These are phyloP conservation scores for Achatina immaculata DNA, from an alignment of 1,140 invertebrate genomes.

Conservation along the genomic window DNA sequence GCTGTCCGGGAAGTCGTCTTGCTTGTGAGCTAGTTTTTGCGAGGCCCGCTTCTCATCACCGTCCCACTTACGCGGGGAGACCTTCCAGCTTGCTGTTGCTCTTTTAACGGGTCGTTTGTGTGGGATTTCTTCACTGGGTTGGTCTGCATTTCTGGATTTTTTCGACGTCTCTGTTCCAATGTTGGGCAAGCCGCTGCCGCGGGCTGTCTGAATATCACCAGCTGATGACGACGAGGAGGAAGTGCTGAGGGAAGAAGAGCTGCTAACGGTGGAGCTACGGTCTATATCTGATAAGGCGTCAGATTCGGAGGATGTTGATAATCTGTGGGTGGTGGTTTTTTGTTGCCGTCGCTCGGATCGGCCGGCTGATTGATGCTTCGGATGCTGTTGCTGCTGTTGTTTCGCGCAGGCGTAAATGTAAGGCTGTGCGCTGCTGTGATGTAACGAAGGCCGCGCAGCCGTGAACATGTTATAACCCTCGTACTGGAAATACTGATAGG, in stretches of 20 bases:
- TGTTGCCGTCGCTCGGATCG: not conserved
- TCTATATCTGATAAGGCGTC: constrained; percentile 19
- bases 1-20: constrained; percentile 49
- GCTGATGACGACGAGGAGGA: not conserved
- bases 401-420: not conserved
- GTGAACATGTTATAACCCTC: not conserved
- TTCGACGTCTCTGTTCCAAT: not conserved
- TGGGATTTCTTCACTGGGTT: not conserved
- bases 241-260: not conserved
- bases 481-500: constrained; percentile 51
- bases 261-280: not conserved
- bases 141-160: not conserved
- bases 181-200: not conserved
- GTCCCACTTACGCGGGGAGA: constrained; percentile 52
- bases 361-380: not conserved
- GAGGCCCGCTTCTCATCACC: constrained; percentile 49
- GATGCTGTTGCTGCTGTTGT: not conserved
- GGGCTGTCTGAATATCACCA: not conserved
- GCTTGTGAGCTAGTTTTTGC: constrained; percentile 35
- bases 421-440: constrained; percentile 15
- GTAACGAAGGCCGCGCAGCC: not conserved
- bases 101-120: not conserved
- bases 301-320: constrained; percentile 21
- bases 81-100: constrained; percentile 35
- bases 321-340: not conserved